Base-by-base conservation (phyloP, 1,140 invertebrate species). In the Drosophila trapezifrons region DNA sequence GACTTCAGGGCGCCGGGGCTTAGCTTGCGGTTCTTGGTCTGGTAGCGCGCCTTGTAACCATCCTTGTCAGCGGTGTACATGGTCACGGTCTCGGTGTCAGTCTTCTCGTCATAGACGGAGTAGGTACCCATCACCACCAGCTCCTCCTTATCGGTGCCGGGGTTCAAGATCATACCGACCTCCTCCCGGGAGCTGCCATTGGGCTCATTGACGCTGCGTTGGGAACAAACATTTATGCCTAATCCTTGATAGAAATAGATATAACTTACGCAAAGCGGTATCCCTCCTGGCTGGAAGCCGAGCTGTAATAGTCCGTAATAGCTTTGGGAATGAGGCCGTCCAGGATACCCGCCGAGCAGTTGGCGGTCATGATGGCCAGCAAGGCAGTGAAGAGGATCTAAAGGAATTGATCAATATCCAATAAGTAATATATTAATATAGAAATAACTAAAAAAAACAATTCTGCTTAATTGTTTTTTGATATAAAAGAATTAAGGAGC, bases 51-150 rank as follows among this genome's bases (percentile, higher is more conserved):
- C 57, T 90, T 87, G 64, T 92, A 92, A 49, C 91, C 91, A 77
- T 92, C 74, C 52, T 92, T 92, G 32, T 92, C 91, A 47, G 91
- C 91, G 0, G 91, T 92, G 60, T 92, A 92, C 82, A 91, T 91
- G 20, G 85, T 87, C 5, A 80, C 76, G 37, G 90, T 81, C 3
- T 90, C 87, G 20, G 64, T 92, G 22, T 91, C 78, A 45, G 90
- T 91, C 49, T 92, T 92, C 55, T 90, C 82, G 73, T 91, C 87
- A 3, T 81, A 78, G 0, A 54, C 49, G 15, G 79, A 58, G 54
- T 91, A 90, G 20, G 72, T 56, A 46, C 91, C 91, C 87, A 92
- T 91, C 5, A 90, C 89, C 7, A 92, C 91, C n/a, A 92, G 71
- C 29, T 92, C 63, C 51, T 92, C 85, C 0, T 92, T 51, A 0